Evolutionary conservation across 2,888 invertebrate genomes (phyloP), one percentile per base, ranked within the genome.

Genomic region (Desoria tigrina): DNA sequence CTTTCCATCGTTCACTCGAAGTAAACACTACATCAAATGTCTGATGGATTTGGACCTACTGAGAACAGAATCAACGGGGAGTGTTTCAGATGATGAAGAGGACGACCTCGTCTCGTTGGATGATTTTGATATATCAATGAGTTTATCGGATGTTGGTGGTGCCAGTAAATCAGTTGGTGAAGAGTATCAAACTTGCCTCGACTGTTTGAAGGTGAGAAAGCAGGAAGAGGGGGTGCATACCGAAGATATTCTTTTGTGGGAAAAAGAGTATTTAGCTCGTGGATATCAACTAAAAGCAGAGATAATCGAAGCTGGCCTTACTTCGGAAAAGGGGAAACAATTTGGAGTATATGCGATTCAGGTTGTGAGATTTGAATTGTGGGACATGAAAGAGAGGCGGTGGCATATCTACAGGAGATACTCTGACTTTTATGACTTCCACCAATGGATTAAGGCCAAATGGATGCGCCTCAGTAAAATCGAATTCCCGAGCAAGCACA

Each of bases 361-460:
- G 16, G 92, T 94, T 0, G 87, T 85, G 1, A 85, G 89, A 73
- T 86, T 85, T 67, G 77, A 84, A 6, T 23, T 69, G 61, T 26
- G 27, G 51, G 68, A 69, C 87, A 76, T 87, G 14, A 85, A 84
- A 73, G 84, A 86, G 74, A 90, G 90, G 76, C 86, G 89, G 68
- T 95, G 94, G 93, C 93, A 94, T 78, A 90, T 95, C 66, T 92
- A 94, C 77, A 83, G 96, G 75, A 82, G 96, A 77, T 97, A 95
- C 79, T 94, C 94, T 23, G 95, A 96, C 81, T 97, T 97, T 81
- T 49, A 94, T 78, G 93, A 94, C 78, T 83, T 97, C 21, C 89
- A 94, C 79, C 86, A 87, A 71, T 87, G 88, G 77, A 85, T 94
- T 53, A 89, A 90, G 78, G 70, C 74, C 79, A 82, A 76, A 81